phyloP scores from a whole-genome alignment of 2,888 invertebrate species.

The Thysanoteuthis rhombus region DNA sequence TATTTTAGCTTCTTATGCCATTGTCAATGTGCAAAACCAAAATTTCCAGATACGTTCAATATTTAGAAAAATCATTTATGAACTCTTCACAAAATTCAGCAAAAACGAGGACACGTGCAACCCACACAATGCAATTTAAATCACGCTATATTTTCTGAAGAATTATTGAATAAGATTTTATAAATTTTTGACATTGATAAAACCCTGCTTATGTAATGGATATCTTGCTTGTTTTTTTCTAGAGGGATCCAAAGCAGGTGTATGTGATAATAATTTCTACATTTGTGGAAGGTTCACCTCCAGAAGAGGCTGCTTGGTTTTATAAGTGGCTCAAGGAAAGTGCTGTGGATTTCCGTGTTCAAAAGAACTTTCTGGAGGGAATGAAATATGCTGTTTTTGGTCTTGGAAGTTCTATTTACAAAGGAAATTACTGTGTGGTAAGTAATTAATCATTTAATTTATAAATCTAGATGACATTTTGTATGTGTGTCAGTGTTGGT shows the following conservation, averaged over 20 bases:
- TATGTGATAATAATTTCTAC: constrained; percentile 71
- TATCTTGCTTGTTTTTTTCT: constrained; percentile 28
- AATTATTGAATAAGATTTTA: too few species aligned
- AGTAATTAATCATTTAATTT: constrained; percentile 32
- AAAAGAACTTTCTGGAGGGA: constrained; percentile 69
- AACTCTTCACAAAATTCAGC: too few species aligned
- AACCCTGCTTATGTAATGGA: too few species aligned
- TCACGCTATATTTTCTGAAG: too few species aligned
- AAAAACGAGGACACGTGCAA: too few species aligned
- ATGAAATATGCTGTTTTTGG: constrained; percentile 71
- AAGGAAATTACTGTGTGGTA: constrained; percentile 58
- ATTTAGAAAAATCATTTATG: too few species aligned
- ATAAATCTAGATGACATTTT: not conserved
- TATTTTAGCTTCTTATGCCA: too few species aligned
- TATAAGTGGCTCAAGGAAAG: constrained; percentile 72
- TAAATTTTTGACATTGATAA: not conserved
- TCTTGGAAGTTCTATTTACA: constrained; percentile 72
- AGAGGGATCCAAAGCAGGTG: constrained; percentile 42
- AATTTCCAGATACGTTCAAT: too few species aligned
- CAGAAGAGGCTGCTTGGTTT: constrained; percentile 70
- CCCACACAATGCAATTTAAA: too few species aligned
- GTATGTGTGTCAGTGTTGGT: not conserved
- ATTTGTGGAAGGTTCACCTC: constrained; percentile 71
- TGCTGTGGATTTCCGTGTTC: constrained; percentile 71
- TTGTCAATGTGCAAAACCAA: too few species aligned